Evolutionary conservation across 1,140 invertebrate genomes (phyloP).

Genomic region (Acromyrmex echinatior): DNA sequence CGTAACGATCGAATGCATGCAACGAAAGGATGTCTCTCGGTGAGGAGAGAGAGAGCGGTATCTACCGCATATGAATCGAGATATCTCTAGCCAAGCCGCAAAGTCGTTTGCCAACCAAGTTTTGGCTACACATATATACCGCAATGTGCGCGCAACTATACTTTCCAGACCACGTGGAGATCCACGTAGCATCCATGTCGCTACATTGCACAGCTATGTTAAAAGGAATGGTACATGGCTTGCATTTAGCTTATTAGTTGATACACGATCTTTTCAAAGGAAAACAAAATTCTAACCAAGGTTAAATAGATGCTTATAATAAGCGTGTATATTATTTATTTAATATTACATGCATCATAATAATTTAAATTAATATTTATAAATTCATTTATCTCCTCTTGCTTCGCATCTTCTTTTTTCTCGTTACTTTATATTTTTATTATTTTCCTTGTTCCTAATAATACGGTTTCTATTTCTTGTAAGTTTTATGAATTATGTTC

Average conservation of each 20-base stretch:
- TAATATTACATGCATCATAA: not conserved
- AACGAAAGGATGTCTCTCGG: conserved; percentile 36
- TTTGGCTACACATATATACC: conserved; percentile 56
- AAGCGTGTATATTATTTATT: not conserved
- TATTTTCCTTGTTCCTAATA: too few species aligned
- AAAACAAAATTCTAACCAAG: not conserved
- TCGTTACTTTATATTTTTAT: too few species aligned
- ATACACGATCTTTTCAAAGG: not conserved
- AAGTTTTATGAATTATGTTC: too few species aligned
- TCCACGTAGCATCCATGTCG: conserved; percentile 41
- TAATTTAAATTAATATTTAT: not conserved
- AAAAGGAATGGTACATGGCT: not conserved
- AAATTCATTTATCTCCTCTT: not conserved
- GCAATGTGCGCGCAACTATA: conserved; percentile 54
- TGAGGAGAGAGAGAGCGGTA: not conserved
- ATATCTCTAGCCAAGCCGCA: conserved; percentile 67
- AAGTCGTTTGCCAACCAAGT: conserved; percentile 74
- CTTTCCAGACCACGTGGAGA: conserved; percentile 38
- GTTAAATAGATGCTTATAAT: not conserved
- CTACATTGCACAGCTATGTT: conserved; percentile 42
- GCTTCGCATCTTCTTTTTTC: too few species aligned
- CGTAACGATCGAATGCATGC: conserved; percentile 64
- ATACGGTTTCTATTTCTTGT: too few species aligned
- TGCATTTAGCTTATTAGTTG: conserved; percentile 72
- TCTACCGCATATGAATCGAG: conserved; percentile 45